Percentiles rank a stretch among this genome's conserved stretches.
These are phyloP conservation scores for Drosophila nannoptera DNA, from an alignment of 1,140 invertebrate species.

Conservation along the genomic window DNA sequence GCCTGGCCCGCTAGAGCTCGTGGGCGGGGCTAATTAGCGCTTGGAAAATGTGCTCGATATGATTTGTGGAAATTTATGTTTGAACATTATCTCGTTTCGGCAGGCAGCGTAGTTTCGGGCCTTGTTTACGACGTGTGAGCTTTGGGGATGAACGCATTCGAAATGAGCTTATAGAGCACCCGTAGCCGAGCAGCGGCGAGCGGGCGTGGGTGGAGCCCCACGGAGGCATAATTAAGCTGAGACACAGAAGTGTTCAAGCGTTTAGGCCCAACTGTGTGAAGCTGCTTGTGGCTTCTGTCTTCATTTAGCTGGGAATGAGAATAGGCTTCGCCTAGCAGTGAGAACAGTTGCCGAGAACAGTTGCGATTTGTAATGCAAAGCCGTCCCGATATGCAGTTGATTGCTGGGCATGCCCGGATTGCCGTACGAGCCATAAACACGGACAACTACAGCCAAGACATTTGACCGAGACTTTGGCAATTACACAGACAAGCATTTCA, in stretches of 20 bases:
- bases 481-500: conserved; percentile 36
- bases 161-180: conserved; percentile 48
- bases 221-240: conserved; percentile 34
- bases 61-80: conserved; percentile 76
- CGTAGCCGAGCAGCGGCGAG: neutral
- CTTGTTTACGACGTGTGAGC: conserved; percentile 70
- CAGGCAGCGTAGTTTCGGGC: conserved; percentile 27
- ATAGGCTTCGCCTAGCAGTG: too few species aligned
- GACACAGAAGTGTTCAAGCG: conserved; percentile 13
- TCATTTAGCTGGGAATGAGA: conserved; percentile 11
- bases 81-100: conserved; percentile 37
- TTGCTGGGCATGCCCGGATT: conserved; percentile 3
- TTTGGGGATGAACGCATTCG: conserved; percentile 69
- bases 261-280: conserved; percentile 27
- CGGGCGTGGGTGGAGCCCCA: conserved; percentile 2
- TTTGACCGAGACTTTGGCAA: conserved; percentile 37
- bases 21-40: conserved; percentile 73
- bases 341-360: too few species aligned
- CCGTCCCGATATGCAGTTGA: neutral
- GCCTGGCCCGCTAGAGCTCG: conserved; percentile 21
- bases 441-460: conserved; percentile 15
- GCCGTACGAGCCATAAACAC: neutral
- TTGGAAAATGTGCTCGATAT: conserved; percentile 72
- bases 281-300: conserved; percentile 18
- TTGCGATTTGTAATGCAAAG: neutral